phyloP scores from a whole-genome alignment of 2,113 vertebrate genomes.

The Megaceryle torquata region DNA sequence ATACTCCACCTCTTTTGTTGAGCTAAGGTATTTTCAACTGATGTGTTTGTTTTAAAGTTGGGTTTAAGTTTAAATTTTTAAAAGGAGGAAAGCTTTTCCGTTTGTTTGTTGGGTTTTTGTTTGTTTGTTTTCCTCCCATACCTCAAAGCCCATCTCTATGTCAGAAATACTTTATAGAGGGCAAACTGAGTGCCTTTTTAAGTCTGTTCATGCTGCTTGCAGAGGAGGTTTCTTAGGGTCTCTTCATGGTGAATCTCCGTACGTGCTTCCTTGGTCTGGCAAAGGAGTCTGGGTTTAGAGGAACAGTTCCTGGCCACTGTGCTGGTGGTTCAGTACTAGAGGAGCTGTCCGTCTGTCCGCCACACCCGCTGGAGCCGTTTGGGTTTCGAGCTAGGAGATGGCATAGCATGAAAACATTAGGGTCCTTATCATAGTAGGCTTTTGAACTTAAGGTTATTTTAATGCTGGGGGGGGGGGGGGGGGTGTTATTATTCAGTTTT shows the following conservation, averaged over 20 bases:
- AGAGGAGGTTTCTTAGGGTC: background rate
- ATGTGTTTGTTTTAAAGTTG: background rate
- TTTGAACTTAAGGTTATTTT: background rate
- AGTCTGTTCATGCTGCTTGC: background rate
- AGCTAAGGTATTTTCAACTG: background rate
- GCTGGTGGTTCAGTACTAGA: background rate
- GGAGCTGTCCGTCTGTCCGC: rapidly evolving
- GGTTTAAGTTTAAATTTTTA: background rate
- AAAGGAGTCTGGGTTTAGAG: background rate
- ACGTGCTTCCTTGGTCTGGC: background rate
- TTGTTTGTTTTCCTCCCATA: rapidly evolving
- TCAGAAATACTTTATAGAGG: background rate
- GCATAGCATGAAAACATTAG: background rate
- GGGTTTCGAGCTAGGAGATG: background rate
- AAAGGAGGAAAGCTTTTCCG: background rate
- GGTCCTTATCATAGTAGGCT: rapidly evolving
- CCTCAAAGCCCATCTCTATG: background rate
- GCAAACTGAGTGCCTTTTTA: background rate
- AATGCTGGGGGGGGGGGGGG: background rate
- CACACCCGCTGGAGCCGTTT: rapidly evolving
- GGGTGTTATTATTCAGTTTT: background rate
- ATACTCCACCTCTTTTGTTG: background rate
- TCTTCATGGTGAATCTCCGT: background rate
- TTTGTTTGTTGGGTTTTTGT: background rate
- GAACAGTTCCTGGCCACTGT: rapidly evolving